Evolutionary conservation across 2,888 invertebrate species (phyloP), one percentile per base, ranked within the genome.

Genomic region (Matsumyia berberina): DNA sequence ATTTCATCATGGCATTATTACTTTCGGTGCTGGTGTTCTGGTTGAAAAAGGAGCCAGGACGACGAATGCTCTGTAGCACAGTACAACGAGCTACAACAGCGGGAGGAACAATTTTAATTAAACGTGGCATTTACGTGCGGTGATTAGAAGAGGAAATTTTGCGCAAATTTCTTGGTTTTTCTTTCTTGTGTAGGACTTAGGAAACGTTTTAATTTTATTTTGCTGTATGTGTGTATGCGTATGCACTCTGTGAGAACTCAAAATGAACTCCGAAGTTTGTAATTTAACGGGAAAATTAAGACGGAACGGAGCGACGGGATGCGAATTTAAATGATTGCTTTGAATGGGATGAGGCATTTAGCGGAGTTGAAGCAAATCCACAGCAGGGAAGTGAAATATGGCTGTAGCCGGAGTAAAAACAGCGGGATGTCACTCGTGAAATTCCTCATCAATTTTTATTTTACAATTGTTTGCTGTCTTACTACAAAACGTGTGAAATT

Each of bases 81-180:
- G n/a, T n/a, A n/a, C n/a, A n/a, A n/a, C 42, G 7, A 24, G 51
- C 19, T 35, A 53, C 24, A 19, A 44, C 53, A 53, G 53, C 60
- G 44, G 73, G 42, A 42, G 39, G 17, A 62, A 53, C 19, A 64
- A 70, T 70, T 64, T 81, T 76, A 81, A 81, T 81, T 81, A 81
- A 81, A 81, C 33, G 49, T 76, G 44, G 55, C 64, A 57, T 81
- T 76, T 70, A 76, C 69, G 69, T 76, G 69, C 49, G 57, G 51
- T 64, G 70, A 66, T 81, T 81, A 69, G 62, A 29, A 57, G 57
- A 31, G 66, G 44, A 46, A 42, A 19, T 24, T 53, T 73, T 29
- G 15, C 42, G 12, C 8, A 29, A 46, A 24, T 51, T 53, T 51
- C 39, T 44, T 29, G 12, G n/a, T 29, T 64, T 24, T n/a, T 33